phyloP scores from a whole-genome alignment of 2,888 invertebrate species.

The Bedellia somnulentella region DNA sequence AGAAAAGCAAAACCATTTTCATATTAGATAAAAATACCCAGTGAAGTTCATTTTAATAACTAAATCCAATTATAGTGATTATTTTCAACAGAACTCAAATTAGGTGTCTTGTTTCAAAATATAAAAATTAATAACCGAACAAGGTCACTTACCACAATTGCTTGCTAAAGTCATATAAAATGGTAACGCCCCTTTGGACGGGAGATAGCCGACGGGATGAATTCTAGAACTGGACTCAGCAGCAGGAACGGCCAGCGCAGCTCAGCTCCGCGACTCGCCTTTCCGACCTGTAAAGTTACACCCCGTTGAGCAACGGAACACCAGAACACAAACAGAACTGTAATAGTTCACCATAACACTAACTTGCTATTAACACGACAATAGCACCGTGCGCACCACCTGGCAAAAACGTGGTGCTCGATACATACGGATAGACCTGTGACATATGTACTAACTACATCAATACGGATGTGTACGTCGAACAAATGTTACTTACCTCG shows the following conservation, averaged over 20 bases:
- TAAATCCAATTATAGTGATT: no score
- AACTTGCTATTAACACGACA: no score
- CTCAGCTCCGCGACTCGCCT: constrained; percentile 37
- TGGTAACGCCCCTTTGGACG: constrained; percentile 87
- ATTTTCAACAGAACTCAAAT: not conserved
- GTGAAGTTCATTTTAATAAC: no score
- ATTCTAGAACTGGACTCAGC: constrained; percentile 45
- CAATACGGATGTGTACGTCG: no score
- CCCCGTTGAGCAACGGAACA: no score
- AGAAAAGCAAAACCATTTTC: no score
- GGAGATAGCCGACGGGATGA: constrained; percentile 59
- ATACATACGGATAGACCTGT: no score
- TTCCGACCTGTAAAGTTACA: constrained; percentile 37
- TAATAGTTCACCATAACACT: no score
- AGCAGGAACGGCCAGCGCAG: constrained; percentile 36
- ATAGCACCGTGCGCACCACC: constrained; percentile 49
- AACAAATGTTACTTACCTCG: no score
- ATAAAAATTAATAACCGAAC: not conserved
- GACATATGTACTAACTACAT: no score
- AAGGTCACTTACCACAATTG: constrained; percentile 75
- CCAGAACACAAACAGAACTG: no score
- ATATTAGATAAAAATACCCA: no score
- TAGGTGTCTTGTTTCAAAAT: not conserved
- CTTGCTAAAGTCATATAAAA: constrained; percentile 98
- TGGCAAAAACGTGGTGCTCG: constrained; percentile 57